Evolutionary conservation across 1,140 invertebrate genomes (phyloP).

Genomic region (Drosophila repletoides): DNA sequence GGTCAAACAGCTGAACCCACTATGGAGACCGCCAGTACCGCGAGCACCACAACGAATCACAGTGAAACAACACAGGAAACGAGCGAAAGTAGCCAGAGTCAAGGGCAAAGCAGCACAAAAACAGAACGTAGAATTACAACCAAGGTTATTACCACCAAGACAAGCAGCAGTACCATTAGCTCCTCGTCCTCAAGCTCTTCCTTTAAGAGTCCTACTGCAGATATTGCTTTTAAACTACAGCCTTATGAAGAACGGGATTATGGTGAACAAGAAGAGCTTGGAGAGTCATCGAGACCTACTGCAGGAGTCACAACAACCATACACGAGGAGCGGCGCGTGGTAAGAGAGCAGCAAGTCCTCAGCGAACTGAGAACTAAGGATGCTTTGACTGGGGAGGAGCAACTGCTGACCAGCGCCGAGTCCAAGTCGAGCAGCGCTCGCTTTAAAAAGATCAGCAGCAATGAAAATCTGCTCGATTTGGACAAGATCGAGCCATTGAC

Average conservation of each 20-base stretch:
- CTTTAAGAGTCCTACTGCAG: conserved; percentile 23
- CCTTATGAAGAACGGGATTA: conserved; percentile 56
- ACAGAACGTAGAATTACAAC: conserved; percentile 61
- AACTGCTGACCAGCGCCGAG: conserved; percentile 70
- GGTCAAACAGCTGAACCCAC: conserved; percentile 27
- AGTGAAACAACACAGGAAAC: conserved; percentile 23
- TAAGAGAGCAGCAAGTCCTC: conserved; percentile 64
- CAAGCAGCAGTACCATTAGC: conserved; percentile 38
- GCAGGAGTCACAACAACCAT: conserved; percentile 47
- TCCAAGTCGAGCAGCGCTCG: conserved; percentile 70
- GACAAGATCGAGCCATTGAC: conserved; percentile 71
- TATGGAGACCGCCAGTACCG: conserved; percentile 10
- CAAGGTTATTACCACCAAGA: conserved; percentile 57
- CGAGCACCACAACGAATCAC: conserved; percentile 30
- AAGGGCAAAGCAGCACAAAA: conserved; percentile 27
- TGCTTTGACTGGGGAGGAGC: conserved; percentile 61
- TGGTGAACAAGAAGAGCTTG: conserved; percentile 17
- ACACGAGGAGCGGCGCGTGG: conserved; percentile 67
- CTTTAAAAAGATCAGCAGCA: conserved; percentile 78
- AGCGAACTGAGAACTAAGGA: conserved; percentile 66
- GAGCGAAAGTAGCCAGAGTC: conserved; percentile 24
- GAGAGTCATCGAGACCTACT: background rate
- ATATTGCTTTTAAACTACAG: conserved; percentile 68
- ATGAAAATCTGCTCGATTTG: conserved; percentile 72
- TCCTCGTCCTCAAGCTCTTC: conserved; percentile 18